Percentiles rank a stretch among this genome's conserved stretches.
These are phyloP conservation scores for Heliopora coerulea DNA, from an alignment of 92 coral and sea anemone species.

Conservation along the genomic window DNA sequence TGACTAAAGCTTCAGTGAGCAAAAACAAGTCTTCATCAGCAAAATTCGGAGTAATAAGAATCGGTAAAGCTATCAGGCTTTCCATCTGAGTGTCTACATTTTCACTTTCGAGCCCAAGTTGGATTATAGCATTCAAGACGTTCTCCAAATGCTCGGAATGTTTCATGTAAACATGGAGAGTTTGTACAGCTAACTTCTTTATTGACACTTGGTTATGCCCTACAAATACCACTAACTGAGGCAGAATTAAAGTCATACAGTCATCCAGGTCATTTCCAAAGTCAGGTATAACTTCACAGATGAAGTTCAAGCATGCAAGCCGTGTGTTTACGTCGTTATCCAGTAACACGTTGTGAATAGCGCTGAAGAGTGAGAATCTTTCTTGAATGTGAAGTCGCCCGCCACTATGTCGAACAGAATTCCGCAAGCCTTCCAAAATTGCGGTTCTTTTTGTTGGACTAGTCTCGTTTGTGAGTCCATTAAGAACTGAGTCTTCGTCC, in stretches of 20 bases:
- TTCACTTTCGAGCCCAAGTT: conserved; percentile 91
- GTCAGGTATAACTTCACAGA: conserved; percentile 90
- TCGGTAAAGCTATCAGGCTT: conserved; percentile 89
- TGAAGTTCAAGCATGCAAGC: conserved; percentile 82
- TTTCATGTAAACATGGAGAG: conserved; percentile 96
- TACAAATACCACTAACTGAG: conserved; percentile 87
- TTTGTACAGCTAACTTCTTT: conserved; percentile 94
- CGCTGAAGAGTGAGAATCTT: conserved; percentile 83
- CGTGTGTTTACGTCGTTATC: conserved; percentile 84
- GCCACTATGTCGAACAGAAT: conserved; percentile 93
- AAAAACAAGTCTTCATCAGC: conserved; percentile 96
- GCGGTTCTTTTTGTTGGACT: conserved; percentile 80
- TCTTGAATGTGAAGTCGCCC: conserved; percentile 94
- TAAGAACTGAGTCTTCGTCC: conserved; percentile 92
- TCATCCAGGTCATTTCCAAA: conserved; percentile 88
- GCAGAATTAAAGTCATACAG: conserved; percentile 88
- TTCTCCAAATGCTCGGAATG: conserved; percentile 79
- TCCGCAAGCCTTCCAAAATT: conserved; percentile 79
- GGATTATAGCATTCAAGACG: conserved; percentile 88
- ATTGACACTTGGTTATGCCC: conserved; percentile 90
- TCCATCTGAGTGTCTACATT: conserved; percentile 86
- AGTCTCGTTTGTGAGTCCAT: conserved; percentile 72
- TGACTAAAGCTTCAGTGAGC: conserved; percentile 86
- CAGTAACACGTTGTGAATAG: conserved; percentile 80
- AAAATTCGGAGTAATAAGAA: conserved; percentile 89